phyloP scores from a whole-genome alignment of 2,113 vertebrate genomes.

The Vulpes ferrilata region DNA sequence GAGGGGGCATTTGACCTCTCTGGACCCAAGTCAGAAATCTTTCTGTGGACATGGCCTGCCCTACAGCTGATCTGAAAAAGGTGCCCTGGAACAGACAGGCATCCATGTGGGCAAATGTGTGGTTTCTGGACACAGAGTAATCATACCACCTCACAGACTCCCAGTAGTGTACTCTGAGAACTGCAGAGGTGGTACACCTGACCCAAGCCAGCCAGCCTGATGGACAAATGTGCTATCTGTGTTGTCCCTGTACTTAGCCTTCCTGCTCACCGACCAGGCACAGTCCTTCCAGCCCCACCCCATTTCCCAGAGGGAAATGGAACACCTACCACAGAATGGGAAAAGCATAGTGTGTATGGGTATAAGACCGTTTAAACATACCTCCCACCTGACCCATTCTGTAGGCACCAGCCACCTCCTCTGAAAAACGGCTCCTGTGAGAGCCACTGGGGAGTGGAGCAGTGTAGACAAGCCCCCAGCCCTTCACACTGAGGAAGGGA shows the following conservation, averaged over 20 bases:
- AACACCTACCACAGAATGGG: neutral
- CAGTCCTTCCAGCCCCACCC: neutral
- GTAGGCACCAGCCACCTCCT: neutral
- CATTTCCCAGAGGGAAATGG: neutral
- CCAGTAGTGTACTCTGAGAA: neutral
- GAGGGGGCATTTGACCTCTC: neutral
- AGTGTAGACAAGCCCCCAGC: neutral
- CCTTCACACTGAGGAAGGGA: neutral
- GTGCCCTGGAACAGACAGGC: neutral
- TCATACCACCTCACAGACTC: neutral
- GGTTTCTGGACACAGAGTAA: neutral
- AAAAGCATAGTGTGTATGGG: neutral
- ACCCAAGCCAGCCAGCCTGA: neutral
- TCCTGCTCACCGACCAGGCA: neutral
- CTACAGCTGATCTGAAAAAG: neutral
- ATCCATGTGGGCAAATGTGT: neutral
- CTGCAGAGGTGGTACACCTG: neutral
- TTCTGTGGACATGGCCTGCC: neutral
- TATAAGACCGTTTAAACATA: neutral
- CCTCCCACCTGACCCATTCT: too few relatives aligned
- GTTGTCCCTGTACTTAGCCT: neutral
- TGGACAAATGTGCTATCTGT: neutral
- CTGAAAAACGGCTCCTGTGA: neutral
- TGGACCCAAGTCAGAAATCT: neutral
- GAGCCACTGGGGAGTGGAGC: neutral